phyloP scores from a whole-genome alignment of 2,797 vertebrate species.

The Aulostomus chinensis region DNA sequence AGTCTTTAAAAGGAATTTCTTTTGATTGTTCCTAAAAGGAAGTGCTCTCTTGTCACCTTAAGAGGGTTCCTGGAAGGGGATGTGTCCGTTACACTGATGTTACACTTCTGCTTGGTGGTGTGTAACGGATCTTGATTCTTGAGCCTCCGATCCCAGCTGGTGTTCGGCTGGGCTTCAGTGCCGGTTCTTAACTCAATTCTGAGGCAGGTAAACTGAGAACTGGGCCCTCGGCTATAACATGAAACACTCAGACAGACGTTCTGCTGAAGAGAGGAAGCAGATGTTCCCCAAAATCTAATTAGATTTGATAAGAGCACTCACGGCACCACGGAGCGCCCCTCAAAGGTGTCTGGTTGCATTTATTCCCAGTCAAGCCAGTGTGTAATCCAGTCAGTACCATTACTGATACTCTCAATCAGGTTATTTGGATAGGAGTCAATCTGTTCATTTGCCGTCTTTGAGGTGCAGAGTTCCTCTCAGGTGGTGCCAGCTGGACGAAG shows the following conservation, averaged over 20 bases:
- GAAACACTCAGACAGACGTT: slow-evolving; percentile 31
- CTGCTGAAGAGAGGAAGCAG: slow-evolving; percentile 63
- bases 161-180: no score
- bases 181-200: no score
- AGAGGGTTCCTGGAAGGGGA: no score
- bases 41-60: no score
- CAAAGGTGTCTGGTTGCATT: slow-evolving; percentile 74
- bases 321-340: slow-evolving; percentile 52
- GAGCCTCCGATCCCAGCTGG: no score
- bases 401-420: slow-evolving; percentile 72
- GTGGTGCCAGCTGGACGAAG: slow-evolving; percentile 39
- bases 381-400: slow-evolving; percentile 73
- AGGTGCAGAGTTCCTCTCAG: slow-evolving; percentile 25
- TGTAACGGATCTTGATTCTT: no score
- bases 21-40: no score
- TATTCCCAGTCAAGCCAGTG: slow-evolving; percentile 65
- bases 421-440: slow-evolving; percentile 76
- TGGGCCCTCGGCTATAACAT: no score
- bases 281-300: slow-evolving; percentile 77
- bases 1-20: no score
- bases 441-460: slow-evolving; percentile 62
- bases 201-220: no score
- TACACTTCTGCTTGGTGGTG: no score
- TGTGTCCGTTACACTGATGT: no score
- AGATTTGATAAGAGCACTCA: slow-evolving; percentile 70